Evolutionary conservation across 2,113 vertebrate genomes (phyloP).

Genomic region (Monopterus albus): DNA sequence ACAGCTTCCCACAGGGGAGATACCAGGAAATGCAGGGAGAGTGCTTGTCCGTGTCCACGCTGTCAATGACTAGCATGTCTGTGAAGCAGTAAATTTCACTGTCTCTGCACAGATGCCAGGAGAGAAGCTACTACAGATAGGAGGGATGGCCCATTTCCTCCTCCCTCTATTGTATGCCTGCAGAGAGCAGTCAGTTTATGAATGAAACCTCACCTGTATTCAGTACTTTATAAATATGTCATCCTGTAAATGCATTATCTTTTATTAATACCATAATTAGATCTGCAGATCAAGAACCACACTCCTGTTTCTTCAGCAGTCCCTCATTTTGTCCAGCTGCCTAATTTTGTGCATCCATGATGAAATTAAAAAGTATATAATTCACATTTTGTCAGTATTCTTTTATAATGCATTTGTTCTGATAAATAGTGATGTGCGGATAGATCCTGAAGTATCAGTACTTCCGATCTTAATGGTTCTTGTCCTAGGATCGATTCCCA

Average conservation of each 20-base stretch:
- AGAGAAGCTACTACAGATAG: constrained; percentile 44
- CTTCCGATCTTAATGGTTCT: too few relatives aligned
- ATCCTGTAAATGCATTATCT: constrained; percentile 36
- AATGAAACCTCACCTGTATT: constrained; percentile 37
- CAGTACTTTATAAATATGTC: constrained; percentile 29
- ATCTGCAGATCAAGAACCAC: constrained; percentile 19
- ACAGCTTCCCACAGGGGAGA: constrained; percentile 45
- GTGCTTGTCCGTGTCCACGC: constrained; percentile 41
- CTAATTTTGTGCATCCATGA: neutral
- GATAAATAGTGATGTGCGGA: too few relatives aligned
- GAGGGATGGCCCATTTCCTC: constrained; percentile 46
- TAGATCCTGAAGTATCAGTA: too few relatives aligned
- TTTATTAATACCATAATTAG: constrained; percentile 48
- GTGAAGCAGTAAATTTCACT: constrained; percentile 61
- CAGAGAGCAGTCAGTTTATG: constrained; percentile 27
- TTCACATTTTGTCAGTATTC: neutral
- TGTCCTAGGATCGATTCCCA: too few relatives aligned
- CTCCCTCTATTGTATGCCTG: constrained; percentile 15
- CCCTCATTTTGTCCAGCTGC: constrained; percentile 3
- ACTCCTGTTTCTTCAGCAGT: constrained; percentile 9
- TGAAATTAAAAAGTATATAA: neutral
- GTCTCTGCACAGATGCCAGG: constrained; percentile 53
- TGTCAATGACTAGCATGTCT: constrained; percentile 63
- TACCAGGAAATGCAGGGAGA: constrained; percentile 1
- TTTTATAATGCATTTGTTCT: constrained; percentile 7